Base-by-base conservation (phyloP, 2,113 vertebrate genomes). In the Grus americana region DNA sequence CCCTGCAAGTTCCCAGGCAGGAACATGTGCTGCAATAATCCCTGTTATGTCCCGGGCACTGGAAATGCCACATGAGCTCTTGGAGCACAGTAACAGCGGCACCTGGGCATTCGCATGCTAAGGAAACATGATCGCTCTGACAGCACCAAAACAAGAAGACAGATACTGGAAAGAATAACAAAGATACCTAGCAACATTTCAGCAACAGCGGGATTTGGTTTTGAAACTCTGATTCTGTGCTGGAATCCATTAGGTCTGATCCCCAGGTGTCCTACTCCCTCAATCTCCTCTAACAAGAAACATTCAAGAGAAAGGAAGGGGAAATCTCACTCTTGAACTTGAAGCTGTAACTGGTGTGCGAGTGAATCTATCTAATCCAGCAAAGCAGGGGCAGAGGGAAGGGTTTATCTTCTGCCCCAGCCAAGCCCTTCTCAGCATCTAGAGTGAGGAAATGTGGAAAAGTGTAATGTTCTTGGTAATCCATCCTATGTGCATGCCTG, bases 61-160 rank as follows among this genome's bases (percentile, higher is more conserved):
- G 72, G 61, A 80, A 71, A 44, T 78, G 76, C 70, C 32, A 8
- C 19, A 3, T 52, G 59, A 76, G 42, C 54, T 92, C 70, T 16
- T 71, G 47, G 38, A 84, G 54, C 30, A 26, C 0, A 0, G 52
- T 65, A 58, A 29, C 0, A 1, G 32, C 40, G 46, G 18, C 82
- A 81, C 34, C 6, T 0, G 6, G n/a, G 52, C n/a, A n/a, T 65
- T 89, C 0, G 0, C 15, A 7, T 20, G 70, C 58, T 42, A 11
- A 73, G 66, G 67, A 26, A 70, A 65, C 9, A 5, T 3, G 1
- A 18, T 93, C 5, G 1, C 72, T 85, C 57, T 83, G 81, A 76
- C 70, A 87, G 76, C 74, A 62, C 32, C 70, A 42, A 88, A 94
- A 79, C 71, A 72, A 29, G 83, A 55, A 36, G 61, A 75, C 38